Evolutionary conservation across 2,888 invertebrate species (phyloP).

Genomic region (Oscheius myriophilus): DNA sequence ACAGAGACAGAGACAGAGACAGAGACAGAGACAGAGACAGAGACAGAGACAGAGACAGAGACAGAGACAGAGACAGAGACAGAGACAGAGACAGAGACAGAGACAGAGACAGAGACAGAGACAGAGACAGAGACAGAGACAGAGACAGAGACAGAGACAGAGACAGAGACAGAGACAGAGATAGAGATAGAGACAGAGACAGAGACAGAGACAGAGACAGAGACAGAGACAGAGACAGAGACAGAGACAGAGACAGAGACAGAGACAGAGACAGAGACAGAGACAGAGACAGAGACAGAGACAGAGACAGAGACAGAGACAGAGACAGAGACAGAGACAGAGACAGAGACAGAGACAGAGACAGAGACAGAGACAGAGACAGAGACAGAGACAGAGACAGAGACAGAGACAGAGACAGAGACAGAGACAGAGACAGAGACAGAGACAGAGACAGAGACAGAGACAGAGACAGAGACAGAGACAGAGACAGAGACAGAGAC

Average conservation of each 20-base stretch:
- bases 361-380: constrained; percentile 1
- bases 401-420: neutral
- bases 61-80: constrained; percentile 3
- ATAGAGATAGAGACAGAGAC: neutral
- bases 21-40: neutral
- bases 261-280: constrained; percentile 4
- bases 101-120: constrained; percentile 1
- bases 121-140: constrained; percentile 2
- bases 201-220: constrained; percentile 10
- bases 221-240: constrained; percentile 10
- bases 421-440: neutral
- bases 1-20: neutral
- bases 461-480: neutral
- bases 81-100: constrained; percentile 7
- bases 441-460: neutral
- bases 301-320: neutral
- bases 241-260: constrained; percentile 4
- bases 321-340: neutral
- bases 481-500: neutral
- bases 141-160: constrained; percentile 10
- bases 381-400: neutral
- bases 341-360: neutral
- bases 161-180: constrained; percentile 3
- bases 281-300: neutral
- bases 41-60: neutral